Evolutionary conservation across 2,113 vertebrate species (phyloP), one percentile per base, ranked within the genome.

Genomic region (Tachuris rubrigastra): DNA sequence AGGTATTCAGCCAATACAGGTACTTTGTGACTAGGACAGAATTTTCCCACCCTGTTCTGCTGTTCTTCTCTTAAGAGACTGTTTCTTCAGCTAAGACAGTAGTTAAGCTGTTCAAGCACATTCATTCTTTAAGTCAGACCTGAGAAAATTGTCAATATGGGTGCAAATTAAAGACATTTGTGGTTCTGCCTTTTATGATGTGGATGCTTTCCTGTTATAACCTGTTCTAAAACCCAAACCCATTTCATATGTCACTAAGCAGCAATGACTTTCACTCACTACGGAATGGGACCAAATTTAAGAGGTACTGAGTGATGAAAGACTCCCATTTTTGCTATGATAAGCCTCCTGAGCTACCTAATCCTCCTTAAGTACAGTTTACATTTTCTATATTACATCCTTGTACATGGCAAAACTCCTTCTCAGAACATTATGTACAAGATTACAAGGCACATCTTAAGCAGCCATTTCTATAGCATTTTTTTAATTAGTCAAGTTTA

Each of bases 191-290:
- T 84, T 94, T 93, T 93, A 90, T 68, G 39, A 80, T 84, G 59
- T 92, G 92, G 79, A 92, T 93, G 31, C 25, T 60, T 95, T 96
- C 90, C 90, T 93, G 58, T 63, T 87, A 31, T 5, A 5, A 53
- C 93, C 65, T 90, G 52, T 69, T 82, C 85, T 96, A 84, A 93
- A 94, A 86, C 88, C 87, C 92, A 96, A 92, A 78, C 52, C 56
- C 65, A 89, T 96, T 95, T 97, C 56, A 62, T 94, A 88, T 95
- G 73, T 93, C 92, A 93, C 88, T 95, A 93, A 90, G 66, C 68
- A 94, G 52, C 74, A 93, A 90, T 89, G 85, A 72, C 52, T 95
- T 95, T 93, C 68, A 90, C 69, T 93, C 68, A 75, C 62, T 85
- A 21, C 55, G 56, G 76, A 93, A 77, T 55, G 6, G 73, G 49